Percentiles rank a stretch among this genome's conserved stretches.
phyloP scores from a whole-genome alignment of 2,113 vertebrate genomes.

The Raja brachyura region DNA sequence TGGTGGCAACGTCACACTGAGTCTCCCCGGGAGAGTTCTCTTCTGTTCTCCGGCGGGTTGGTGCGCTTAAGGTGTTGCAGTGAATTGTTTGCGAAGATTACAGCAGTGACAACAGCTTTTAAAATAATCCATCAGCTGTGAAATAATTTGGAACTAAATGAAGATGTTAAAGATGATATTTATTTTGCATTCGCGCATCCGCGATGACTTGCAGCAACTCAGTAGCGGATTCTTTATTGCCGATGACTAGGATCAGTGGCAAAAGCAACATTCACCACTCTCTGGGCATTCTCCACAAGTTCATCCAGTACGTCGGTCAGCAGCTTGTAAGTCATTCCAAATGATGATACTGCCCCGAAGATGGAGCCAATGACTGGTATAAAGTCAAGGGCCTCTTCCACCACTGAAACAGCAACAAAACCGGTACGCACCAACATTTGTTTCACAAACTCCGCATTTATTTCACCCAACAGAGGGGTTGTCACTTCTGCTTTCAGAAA shows the following conservation, averaged over 20 bases:
- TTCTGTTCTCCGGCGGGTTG: too few relatives aligned
- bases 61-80: too few relatives aligned
- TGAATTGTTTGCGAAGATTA: too few relatives aligned
- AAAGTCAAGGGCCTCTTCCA: fast-evolving
- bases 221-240: background rate
- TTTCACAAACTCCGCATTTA: background rate
- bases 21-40: too few relatives aligned
- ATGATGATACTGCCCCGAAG: background rate
- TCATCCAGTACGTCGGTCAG: background rate
- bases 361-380: background rate
- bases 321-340: background rate
- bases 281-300: slow-evolving; percentile 35
- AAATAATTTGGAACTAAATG: background rate
- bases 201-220: background rate
- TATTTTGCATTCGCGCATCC: background rate
- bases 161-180: background rate
- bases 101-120: too few relatives aligned
- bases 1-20: too few relatives aligned
- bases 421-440: background rate
- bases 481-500: background rate
- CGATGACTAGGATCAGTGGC: background rate
- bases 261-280: background rate
- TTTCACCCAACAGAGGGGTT: background rate
- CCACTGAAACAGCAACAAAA: too few relatives aligned
- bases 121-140: too few relatives aligned